Base-by-base conservation (phyloP, 1,140 invertebrate species). In the Linepithema humile region DNA sequence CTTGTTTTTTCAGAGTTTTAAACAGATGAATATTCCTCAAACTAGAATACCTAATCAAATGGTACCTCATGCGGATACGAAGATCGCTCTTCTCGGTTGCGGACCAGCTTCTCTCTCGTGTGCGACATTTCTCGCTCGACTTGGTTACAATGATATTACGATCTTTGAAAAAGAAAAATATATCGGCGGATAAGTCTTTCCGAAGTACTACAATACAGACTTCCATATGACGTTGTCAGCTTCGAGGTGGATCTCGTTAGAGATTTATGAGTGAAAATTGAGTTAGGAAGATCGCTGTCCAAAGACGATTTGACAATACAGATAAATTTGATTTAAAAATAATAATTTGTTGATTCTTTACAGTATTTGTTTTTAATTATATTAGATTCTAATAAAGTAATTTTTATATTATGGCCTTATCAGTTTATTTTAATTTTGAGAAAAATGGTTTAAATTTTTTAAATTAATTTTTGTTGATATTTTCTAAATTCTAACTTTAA, bases 61-160 rank as follows among this genome's bases (percentile, higher is more conserved):
- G 15, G 91, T 95, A 2, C 95, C 95, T 9, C 95, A 96, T 83
- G 96, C 96, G 55, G 92, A 95, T 26, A 96, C 96, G 23, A 98
- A 97, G 94, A 98, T 99, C 53, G 98, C 97, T 0, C 92, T 99
- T 6, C 91, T 99, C 26, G 99, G 99, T 9, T 99, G 98, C 91
- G 99, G 99, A 0, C 99, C 99, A 0, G 98, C 99, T 3, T 98
- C 98, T n/a, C 96, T 99, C 43, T 99, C 98, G 4, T 99, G 99
- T 93, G 99, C 98, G 3, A 99, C 98, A 7, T 99, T 98, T 94
- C 94, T 99, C 3, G 98, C 97, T 0, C 95, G 99, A 50, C 94
- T 99, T 6, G 99, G 99, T 0, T 99, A 99, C 91, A 96, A 96
- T 3, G 95, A 99, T 91, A 95, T 99, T 3, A 99, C 97, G 0